A percentile compares a stretch with the other conserved stretches of the same genome.
These are phyloP conservation scores for Thalassarche chlororhynchos DNA, from an alignment of 2,113 vertebrate genomes.

Conservation along the genomic window DNA sequence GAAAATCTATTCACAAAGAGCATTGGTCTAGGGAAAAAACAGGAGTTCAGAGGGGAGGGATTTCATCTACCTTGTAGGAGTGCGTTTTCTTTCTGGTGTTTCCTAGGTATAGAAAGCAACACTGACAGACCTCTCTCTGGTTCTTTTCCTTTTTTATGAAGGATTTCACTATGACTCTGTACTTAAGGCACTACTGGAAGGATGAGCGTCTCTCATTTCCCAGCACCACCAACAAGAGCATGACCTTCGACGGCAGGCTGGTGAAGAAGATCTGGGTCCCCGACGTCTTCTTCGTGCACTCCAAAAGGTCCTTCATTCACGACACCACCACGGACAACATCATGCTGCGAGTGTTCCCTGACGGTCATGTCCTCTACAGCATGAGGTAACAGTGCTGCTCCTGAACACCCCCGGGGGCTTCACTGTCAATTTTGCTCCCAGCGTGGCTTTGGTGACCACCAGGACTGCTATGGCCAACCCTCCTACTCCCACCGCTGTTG, in stretches of 20 bases:
- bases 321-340: constrained; percentile 96
- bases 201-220: constrained; percentile 90
- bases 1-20: background rate
- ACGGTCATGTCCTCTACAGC: constrained; percentile 94
- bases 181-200: constrained; percentile 96
- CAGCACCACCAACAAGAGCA: constrained; percentile 92
- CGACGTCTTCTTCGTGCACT: constrained; percentile 96
- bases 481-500: background rate
- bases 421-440: background rate
- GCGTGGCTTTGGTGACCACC: background rate
- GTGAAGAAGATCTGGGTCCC: constrained; percentile 98
- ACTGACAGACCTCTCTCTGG: background rate
- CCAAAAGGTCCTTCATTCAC: constrained; percentile 93
- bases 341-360: constrained; percentile 94
- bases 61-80: background rate
- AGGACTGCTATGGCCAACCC: background rate
- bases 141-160: constrained; percentile 19
- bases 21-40: background rate
- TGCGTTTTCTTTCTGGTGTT: background rate
- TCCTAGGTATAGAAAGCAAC: background rate
- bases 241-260: constrained; percentile 93
- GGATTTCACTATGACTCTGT: constrained; percentile 98
- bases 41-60: background rate
- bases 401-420: background rate
- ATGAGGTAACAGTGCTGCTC: constrained; percentile 79